A percentile compares a stretch with the other conserved stretches of the same genome.
These are phyloP conservation scores for Silvanus unidentatus DNA, from an alignment of 2,888 invertebrate genomes.

Conservation along the genomic window DNA sequence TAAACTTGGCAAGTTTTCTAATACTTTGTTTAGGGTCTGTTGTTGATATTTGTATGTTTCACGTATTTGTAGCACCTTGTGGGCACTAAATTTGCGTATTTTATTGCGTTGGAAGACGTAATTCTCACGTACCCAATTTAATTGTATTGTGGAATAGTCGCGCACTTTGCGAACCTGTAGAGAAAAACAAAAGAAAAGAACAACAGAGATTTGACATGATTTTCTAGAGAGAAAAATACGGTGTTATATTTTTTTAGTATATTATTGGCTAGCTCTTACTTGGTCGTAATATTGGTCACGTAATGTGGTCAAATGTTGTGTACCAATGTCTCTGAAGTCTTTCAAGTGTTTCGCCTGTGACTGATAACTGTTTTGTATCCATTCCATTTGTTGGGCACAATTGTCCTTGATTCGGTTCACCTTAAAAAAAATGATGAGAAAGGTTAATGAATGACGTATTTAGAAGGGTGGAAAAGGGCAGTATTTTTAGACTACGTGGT, in stretches of 20 bases:
- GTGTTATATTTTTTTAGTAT: not conserved
- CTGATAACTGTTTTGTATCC: slow-evolving; percentile 87
- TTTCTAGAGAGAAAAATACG: slow-evolving; percentile 1
- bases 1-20: slow-evolving; percentile 85
- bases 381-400: slow-evolving; percentile 89
- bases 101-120: slow-evolving; percentile 93
- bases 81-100: slow-evolving; percentile 90
- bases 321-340: slow-evolving; percentile 88
- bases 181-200: slow-evolving; percentile 9
- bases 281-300: slow-evolving; percentile 91
- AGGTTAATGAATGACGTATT: not conserved
- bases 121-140: slow-evolving; percentile 91
- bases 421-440: slow-evolving; percentile 32
- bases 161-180: slow-evolving; percentile 81
- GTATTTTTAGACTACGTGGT: too few relatives aligned
- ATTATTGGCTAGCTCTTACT: slow-evolving; percentile 49
- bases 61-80: slow-evolving; percentile 80
- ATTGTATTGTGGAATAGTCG: slow-evolving; percentile 84
- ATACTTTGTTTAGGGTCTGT: slow-evolving; percentile 86
- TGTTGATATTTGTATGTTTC: slow-evolving; percentile 96
- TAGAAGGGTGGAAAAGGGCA: not conserved
- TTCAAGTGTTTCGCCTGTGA: slow-evolving; percentile 79
- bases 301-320: slow-evolving; percentile 76
- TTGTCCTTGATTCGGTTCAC: slow-evolving; percentile 89
- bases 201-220: slow-evolving; percentile 3